Evolutionary conservation across 23 tunicate genomes (phyloP).

Genomic region (Styela clava): DNA sequence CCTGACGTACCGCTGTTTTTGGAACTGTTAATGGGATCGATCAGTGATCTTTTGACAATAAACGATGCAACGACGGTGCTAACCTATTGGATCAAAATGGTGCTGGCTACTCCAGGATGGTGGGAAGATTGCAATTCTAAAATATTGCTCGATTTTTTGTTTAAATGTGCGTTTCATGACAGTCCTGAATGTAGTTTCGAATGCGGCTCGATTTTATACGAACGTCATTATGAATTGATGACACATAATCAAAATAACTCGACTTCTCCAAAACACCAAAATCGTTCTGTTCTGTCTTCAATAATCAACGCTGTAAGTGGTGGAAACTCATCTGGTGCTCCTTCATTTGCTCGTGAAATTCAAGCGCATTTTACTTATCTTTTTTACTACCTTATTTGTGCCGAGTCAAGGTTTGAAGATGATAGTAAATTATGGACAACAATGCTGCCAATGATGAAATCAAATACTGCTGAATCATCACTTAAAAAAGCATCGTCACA

Average conservation of each 20-base stretch:
- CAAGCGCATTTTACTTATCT: neutral
- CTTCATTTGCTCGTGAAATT: conserved; percentile 4
- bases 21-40: neutral
- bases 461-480: conserved; percentile 45
- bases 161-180: conserved; percentile 38
- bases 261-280: conserved; percentile 19
- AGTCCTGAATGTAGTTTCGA: conserved; percentile 38
- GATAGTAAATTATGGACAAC: conserved; percentile 73
- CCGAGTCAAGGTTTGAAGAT: conserved; percentile 53
- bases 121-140: conserved; percentile 42
- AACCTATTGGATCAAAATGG: conserved; percentile 66
- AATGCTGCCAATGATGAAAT: conserved; percentile 35
- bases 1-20: neutral
- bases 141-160: conserved; percentile 54
- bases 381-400: conserved; percentile 8
- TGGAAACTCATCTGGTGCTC: conserved; percentile 1
- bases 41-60: neutral
- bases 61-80: conserved; percentile 9
- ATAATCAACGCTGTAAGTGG: conserved; percentile 12
- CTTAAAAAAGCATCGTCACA: conserved; percentile 42
- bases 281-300: conserved; percentile 30
- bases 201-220: neutral
- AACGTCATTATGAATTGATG: conserved; percentile 9
- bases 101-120: conserved; percentile 59
- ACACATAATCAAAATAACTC: conserved; percentile 4